Evolutionary conservation across 1,140 invertebrate genomes (phyloP).

Genomic region (Drosophila pseudoobscura): DNA sequence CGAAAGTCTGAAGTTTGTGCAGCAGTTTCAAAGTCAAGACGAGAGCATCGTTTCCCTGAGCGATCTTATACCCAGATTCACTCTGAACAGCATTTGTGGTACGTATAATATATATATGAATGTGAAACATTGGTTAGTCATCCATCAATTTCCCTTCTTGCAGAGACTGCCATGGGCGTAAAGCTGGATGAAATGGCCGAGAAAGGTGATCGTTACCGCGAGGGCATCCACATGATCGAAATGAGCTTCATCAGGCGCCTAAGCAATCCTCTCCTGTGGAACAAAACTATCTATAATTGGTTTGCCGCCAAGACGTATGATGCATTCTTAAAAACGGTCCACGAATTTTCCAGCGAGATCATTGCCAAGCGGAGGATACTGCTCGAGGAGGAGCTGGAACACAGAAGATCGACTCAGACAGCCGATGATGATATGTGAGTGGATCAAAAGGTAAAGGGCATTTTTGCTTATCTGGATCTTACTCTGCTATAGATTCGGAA

Average conservation of each 20-base stretch:
- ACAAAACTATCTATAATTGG: conserved; percentile 56
- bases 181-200: conserved; percentile 80
- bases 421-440: conserved; percentile 61
- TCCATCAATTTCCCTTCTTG: neutral
- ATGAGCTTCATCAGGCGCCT: conserved; percentile 58
- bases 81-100: conserved; percentile 92
- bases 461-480: too few species aligned
- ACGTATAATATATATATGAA: conserved; percentile 8
- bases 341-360: conserved; percentile 72
- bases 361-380: conserved; percentile 64
- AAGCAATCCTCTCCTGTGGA: conserved; percentile 61
- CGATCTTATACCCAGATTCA: conserved; percentile 86
- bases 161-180: conserved; percentile 92
- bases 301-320: conserved; percentile 46
- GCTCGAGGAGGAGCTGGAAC: conserved; percentile 32
- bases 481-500: conserved; percentile 22
- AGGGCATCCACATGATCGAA: conserved; percentile 65
- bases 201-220: conserved; percentile 69
- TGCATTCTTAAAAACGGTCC: conserved; percentile 47
- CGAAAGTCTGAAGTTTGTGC: conserved; percentile 80
- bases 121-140: neutral
- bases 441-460: fast-evolving
- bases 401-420: neutral
- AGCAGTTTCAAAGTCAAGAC: conserved; percentile 39
- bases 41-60: conserved; percentile 40